Evolutionary conservation across 2,888 invertebrate species (phyloP).

Genomic region (Drosophila meridiana): DNA sequence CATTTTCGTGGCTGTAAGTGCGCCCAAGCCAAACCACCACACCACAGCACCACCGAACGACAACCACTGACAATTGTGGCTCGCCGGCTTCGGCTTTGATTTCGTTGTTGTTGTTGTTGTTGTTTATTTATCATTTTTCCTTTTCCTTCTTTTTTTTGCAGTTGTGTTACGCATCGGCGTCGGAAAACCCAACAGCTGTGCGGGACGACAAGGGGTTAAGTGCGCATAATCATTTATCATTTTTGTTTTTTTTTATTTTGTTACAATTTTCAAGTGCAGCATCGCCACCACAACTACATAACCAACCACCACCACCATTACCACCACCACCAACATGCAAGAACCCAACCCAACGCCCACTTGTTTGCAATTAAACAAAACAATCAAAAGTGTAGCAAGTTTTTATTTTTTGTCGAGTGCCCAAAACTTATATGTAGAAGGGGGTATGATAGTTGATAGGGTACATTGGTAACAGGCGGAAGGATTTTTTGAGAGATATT

Average conservation of each 20-base stretch:
- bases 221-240: constrained; percentile 75
- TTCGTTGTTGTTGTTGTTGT: constrained; percentile 10
- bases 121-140: neutral
- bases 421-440: neutral
- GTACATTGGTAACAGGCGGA: neutral
- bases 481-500: neutral
- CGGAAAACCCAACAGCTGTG: constrained; percentile 75
- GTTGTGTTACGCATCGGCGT: constrained; percentile 63
- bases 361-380: constrained; percentile 74
- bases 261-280: constrained; percentile 74
- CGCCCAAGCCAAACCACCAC: constrained; percentile 46
- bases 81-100: constrained; percentile 57
- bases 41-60: constrained; percentile 32
- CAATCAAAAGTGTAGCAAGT: constrained; percentile 65
- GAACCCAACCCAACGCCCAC: constrained; percentile 50
- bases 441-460: neutral
- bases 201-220: constrained; percentile 72
- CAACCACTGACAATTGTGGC: constrained; percentile 16
- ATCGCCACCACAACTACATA: constrained; percentile 39
- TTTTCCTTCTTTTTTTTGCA: constrained; percentile 30
- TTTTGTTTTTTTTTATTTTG: constrained; percentile 49
- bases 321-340: constrained; percentile 7
- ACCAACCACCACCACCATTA: constrained; percentile 14
- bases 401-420: constrained; percentile 11
- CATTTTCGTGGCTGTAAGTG: constrained; percentile 79